A percentile compares a stretch with the other conserved stretches of the same genome.
Evolutionary conservation across 2,888 invertebrate species (phyloP).

Genomic region (Leptodirus hochenwartii): DNA sequence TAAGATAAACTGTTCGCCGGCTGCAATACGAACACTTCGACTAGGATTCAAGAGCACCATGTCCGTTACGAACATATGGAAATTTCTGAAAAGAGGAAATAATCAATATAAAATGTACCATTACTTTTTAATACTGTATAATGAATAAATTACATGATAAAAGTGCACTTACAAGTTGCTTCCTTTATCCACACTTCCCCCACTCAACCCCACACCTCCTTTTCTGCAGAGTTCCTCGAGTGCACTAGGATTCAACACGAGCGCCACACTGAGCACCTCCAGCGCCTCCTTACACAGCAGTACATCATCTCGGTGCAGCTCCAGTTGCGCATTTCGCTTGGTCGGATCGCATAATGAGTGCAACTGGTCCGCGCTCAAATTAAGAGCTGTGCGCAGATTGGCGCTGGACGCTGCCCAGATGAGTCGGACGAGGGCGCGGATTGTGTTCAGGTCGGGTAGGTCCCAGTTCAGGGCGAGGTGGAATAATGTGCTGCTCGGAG

Average conservation of each 20-base stretch:
- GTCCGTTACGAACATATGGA: constrained; percentile 67
- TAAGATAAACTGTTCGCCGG: constrained; percentile 67
- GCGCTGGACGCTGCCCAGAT: constrained; percentile 66
- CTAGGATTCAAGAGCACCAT: constrained; percentile 70
- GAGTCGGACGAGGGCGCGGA: constrained; percentile 54
- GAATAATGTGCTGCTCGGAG: constrained; percentile 25
- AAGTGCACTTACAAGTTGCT: no score
- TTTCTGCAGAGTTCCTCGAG: constrained; percentile 67
- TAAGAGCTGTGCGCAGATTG: constrained; percentile 38
- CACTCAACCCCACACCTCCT: no score
- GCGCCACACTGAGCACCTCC: constrained; percentile 77
- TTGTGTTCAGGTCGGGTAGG: constrained; percentile 52
- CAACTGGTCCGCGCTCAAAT: constrained; percentile 39
- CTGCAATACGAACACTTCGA: constrained; percentile 52
- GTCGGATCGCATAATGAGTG: constrained; percentile 44
- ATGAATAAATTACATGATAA: no score
- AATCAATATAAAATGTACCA: no score
- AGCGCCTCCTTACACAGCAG: constrained; percentile 68
- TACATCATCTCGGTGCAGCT: constrained; percentile 24
- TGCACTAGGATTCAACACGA: constrained; percentile 77
- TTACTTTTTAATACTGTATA: no score
- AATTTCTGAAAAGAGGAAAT: no score
- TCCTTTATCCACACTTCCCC: no score
- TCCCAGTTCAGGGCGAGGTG: constrained; percentile 49
- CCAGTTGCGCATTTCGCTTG: constrained; percentile 38